Evolutionary conservation across 2,113 vertebrate genomes (phyloP).

Genomic region (Oplegnathus fasciatus): DNA sequence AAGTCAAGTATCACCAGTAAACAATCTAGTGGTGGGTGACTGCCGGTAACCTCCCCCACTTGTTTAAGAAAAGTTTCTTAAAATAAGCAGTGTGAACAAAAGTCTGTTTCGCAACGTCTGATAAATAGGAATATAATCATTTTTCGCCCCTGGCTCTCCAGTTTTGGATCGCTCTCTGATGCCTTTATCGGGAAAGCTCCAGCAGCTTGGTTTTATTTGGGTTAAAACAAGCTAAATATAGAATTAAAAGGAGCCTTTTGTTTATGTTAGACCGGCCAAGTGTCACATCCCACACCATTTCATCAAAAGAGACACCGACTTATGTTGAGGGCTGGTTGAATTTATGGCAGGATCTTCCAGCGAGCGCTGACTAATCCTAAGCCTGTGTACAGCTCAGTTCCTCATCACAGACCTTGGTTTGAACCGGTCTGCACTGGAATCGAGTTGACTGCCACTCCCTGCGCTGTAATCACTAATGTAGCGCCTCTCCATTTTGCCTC

Average conservation of each 20-base stretch:
- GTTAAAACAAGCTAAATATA: conserved; percentile 49
- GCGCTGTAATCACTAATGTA: conserved; percentile 43
- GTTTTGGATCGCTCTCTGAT: neutral
- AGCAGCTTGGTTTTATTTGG: neutral
- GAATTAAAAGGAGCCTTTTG: conserved; percentile 27
- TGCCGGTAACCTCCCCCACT: neutral
- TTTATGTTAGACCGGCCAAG: conserved; percentile 46
- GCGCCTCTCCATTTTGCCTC: neutral
- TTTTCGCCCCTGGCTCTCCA: neutral
- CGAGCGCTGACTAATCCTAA: conserved; percentile 69
- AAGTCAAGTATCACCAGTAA: neutral
- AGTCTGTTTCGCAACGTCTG: neutral
- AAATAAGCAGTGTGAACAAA: conserved; percentile 16
- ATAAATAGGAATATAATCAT: conserved; percentile 28
- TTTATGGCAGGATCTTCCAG: conserved; percentile 34
- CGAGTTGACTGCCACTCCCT: conserved; percentile 63
- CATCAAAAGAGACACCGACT: neutral
- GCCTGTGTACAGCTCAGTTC: conserved; percentile 60
- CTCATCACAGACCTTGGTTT: conserved; percentile 59
- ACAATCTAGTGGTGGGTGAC: neutral
- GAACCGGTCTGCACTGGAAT: conserved; percentile 78
- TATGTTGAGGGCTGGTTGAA: conserved; percentile 6
- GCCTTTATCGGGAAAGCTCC: conserved; percentile 20
- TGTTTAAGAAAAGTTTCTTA: conserved; percentile 17
- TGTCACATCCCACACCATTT: neutral